Evolutionary conservation across 2,797 vertebrate species (phyloP).

Genomic region (Neopelma chrysocephalum): DNA sequence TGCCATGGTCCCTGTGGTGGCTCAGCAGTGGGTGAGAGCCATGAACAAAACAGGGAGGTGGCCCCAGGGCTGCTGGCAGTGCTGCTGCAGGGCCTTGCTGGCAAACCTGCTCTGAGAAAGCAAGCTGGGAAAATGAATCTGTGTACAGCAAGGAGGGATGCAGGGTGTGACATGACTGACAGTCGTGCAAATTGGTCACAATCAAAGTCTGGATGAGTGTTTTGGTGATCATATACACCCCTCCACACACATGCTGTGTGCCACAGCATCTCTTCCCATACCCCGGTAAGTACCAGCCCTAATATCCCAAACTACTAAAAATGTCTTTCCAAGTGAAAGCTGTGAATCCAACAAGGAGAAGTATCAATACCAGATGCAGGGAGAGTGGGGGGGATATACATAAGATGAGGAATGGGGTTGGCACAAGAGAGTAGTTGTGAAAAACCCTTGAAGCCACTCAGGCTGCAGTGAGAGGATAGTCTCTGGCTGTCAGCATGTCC

Average conservation of each 20-base stretch:
- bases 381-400: accelerated
- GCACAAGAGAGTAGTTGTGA: neutral
- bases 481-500: neutral
- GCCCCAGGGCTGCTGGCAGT: neutral
- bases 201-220: accelerated
- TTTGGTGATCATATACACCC: neutral
- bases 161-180: neutral
- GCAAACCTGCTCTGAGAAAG: neutral
- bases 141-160: neutral
- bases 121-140: neutral
- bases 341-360: neutral
- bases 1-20: neutral
- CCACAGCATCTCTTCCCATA: neutral
- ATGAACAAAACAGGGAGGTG: neutral
- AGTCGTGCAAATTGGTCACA: neutral
- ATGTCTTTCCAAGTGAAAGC: neutral
- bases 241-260: accelerated
- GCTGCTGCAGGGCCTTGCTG: neutral
- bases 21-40: neutral
- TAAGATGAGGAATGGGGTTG: accelerated
- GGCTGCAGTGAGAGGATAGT: neutral
- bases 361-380: neutral
- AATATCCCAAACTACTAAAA: neutral
- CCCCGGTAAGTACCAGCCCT: neutral
- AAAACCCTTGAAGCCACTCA: neutral